Evolutionary conservation across 2,888 invertebrate species (phyloP).

Genomic region (Zaprionus obscuricornis): DNA sequence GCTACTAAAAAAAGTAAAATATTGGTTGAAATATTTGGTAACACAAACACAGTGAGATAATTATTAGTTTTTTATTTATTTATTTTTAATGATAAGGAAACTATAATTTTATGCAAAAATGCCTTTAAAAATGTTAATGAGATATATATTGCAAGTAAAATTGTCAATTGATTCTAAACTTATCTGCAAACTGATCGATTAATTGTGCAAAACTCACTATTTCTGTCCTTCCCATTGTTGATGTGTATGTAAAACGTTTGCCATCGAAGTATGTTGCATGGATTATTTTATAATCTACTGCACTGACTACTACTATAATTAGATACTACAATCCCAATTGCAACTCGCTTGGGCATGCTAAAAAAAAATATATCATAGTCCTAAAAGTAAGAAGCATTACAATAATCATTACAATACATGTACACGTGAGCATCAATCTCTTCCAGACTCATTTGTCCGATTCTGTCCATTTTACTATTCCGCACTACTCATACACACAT

Average conservation of each 20-base stretch:
- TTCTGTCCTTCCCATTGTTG: constrained; percentile 43
- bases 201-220: constrained; percentile 50
- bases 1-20: too few relatives aligned
- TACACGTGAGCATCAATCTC: not conserved
- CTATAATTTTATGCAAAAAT: too few relatives aligned
- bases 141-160: not conserved
- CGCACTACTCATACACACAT: constrained; percentile 4
- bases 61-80: too few relatives aligned
- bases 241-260: constrained; percentile 70
- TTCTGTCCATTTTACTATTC: constrained; percentile 1
- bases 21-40: too few relatives aligned
- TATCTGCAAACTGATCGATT: constrained; percentile 28
- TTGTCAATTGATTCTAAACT: not conserved
- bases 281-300: constrained; percentile 68
- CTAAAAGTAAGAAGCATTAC: constrained; percentile 31
- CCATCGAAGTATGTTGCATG: constrained; percentile 67
- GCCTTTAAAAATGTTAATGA: not conserved
- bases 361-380: constrained; percentile 29
- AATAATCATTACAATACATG: constrained; percentile 9
- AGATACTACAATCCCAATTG: constrained; percentile 20
- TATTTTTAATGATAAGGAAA: too few relatives aligned
- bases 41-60: too few relatives aligned
- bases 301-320: constrained; percentile 25
- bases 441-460: not conserved
- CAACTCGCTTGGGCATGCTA: constrained; percentile 35